Evolutionary conservation across 2,888 invertebrate species (phyloP).

Genomic region (Onchidella celtica): DNA sequence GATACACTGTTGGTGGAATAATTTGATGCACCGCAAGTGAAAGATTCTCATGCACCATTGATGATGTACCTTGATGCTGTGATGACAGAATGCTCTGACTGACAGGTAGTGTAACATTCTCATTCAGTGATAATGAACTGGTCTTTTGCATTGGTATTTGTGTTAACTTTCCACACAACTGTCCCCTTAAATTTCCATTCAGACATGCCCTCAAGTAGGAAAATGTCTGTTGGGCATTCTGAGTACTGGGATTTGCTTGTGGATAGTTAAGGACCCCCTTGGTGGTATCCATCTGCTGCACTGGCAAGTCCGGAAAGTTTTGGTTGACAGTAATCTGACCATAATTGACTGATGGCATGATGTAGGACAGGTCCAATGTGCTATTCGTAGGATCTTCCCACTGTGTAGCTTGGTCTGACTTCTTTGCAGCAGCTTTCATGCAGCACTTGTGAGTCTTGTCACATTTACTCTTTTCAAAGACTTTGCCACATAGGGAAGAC

Average conservation of each 20-base stretch:
- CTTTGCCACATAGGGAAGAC: neutral
- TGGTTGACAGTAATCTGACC: neutral
- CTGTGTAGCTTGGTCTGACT: neutral
- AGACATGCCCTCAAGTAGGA: too few relatives aligned
- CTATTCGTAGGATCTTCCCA: neutral
- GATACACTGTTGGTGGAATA: too few relatives aligned
- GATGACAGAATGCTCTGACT: too few relatives aligned
- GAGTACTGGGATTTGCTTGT: too few relatives aligned
- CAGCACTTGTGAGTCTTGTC: neutral
- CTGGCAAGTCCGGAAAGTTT: neutral
- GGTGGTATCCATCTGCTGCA: neutral
- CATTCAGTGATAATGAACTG: too few relatives aligned
- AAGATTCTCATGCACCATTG: too few relatives aligned
- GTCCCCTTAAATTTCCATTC: neutral
- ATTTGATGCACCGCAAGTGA: too few relatives aligned
- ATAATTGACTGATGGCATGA: neutral
- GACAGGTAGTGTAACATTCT: too few relatives aligned
- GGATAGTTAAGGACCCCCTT: neutral
- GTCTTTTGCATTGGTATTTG: neutral
- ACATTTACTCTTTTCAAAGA: neutral
- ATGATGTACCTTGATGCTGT: too few relatives aligned
- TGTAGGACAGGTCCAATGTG: neutral
- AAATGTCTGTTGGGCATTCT: too few relatives aligned
- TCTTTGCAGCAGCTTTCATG: neutral
- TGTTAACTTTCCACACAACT: neutral